Conservation (phyloP, 2,888 invertebrate species). For the Lepidocyrtinus sp. region DNA sequence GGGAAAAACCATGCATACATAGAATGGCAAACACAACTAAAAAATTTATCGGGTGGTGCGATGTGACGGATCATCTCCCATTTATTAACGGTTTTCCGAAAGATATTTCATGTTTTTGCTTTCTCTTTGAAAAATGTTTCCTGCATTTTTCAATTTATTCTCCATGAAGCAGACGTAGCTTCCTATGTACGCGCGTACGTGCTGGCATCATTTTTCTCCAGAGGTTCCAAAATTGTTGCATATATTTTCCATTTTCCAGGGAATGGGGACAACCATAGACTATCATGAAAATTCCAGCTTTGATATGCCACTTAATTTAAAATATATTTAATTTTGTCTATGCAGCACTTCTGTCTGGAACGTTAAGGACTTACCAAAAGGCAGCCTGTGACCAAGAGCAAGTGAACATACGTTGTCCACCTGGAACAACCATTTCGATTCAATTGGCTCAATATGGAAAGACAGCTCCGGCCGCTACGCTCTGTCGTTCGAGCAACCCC, state of each 20-base stretch:
- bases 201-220: background rate
- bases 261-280: too few species aligned
- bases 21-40: conserved; percentile 19
- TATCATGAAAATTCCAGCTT: conserved; percentile 22
- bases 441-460: conserved; percentile 93
- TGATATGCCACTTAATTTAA: too few species aligned
- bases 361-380: conserved; percentile 90
- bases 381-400: conserved; percentile 94
- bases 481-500: conserved; percentile 73
- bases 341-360: conserved; percentile 91
- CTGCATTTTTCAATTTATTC: background rate
- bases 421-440: conserved; percentile 89
- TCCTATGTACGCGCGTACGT: too few species aligned
- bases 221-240: background rate
- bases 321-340: too few species aligned
- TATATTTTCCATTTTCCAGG: background rate
- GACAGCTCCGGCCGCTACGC: conserved; percentile 76
- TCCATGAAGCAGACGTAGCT: too few species aligned
- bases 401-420: conserved; percentile 89
- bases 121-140: background rate
- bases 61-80: conserved; percentile 44
- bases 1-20: background rate
- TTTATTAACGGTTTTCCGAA: conserved; percentile 36
- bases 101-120: background rate
- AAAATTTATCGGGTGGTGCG: conserved; percentile 24